A percentile compares a stretch with the other conserved stretches of the same genome.
Evolutionary conservation across 1,140 invertebrate species (phyloP).

Genomic region (Chrysopa pallens): DNA sequence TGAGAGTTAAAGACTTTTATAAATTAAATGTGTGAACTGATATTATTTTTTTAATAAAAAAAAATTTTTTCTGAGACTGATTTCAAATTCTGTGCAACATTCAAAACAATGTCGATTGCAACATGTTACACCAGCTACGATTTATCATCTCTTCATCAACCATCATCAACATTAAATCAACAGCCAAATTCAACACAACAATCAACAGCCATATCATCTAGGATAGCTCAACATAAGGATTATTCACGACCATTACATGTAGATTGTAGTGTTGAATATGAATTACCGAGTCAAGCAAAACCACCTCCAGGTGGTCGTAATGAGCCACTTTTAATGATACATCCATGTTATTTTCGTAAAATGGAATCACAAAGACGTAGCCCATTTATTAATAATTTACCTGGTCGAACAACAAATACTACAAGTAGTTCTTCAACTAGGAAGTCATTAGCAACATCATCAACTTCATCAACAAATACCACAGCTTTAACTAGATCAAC

Average conservation of each 20-base stretch:
- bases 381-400: conserved; percentile 54
- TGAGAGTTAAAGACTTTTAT: too few species aligned
- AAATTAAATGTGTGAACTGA: too few species aligned
- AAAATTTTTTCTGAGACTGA: too few species aligned
- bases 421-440: conserved; percentile 13
- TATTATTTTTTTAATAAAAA: too few species aligned
- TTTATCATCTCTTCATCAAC: conserved; percentile 7
- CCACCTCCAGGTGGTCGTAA: conserved; percentile 54
- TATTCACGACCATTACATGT: conserved; percentile 62
- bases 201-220: conserved; percentile 1
- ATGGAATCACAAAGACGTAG: conserved; percentile 56
- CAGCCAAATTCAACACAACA: neutral
- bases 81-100: too few species aligned
- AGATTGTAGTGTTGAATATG: conserved; percentile 71
- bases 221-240: conserved; percentile 37
- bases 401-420: conserved; percentile 18
- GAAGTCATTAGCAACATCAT: conserved; percentile 12
- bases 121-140: conserved; percentile 22
- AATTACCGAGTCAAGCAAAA: conserved; percentile 62
- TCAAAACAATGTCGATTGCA: conserved; percentile 10
- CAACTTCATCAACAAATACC: conserved; percentile 7
- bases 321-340: conserved; percentile 65
- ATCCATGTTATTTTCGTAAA: conserved; percentile 67
- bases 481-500: conserved; percentile 14
- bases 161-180: conserved; percentile 2